Conservation (phyloP, 2,888 invertebrate genomes). For the Mythimna impura region DNA sequence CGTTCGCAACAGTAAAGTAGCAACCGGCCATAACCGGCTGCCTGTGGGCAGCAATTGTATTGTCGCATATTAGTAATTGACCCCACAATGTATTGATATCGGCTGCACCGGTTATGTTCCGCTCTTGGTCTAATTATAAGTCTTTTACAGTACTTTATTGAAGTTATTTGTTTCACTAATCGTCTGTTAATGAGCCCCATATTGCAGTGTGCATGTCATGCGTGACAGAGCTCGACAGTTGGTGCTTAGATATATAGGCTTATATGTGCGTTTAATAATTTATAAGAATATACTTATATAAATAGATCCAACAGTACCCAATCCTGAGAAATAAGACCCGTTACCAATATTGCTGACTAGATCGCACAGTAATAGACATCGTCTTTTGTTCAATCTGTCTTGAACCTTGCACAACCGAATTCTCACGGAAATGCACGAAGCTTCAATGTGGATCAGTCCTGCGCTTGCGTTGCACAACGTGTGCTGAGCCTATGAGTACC, state of each 20-base stretch:
- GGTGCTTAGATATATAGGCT: neutral
- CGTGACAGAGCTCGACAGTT: slow-evolving; percentile 1
- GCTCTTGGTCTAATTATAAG: slow-evolving; percentile 5
- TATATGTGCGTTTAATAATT: neutral
- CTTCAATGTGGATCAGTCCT: slow-evolving; percentile 29
- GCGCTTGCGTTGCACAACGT: slow-evolving; percentile 34
- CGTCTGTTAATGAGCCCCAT: slow-evolving; percentile 3
- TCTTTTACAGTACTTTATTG: neutral
- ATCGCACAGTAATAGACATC: neutral
- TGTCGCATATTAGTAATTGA: slow-evolving; percentile 41
- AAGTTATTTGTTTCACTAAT: slow-evolving; percentile 6
- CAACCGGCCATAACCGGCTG: slow-evolving; percentile 8
- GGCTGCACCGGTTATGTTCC: slow-evolving; percentile 10
- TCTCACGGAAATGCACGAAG: slow-evolving; percentile 25
- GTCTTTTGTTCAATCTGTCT: neutral
- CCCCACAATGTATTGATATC: slow-evolving; percentile 20
- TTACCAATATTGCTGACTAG: neutral
- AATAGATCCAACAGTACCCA: too few relatives aligned
- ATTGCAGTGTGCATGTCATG: slow-evolving; percentile 17
- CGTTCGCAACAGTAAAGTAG: neutral
- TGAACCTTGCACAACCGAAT: slow-evolving; percentile 12
- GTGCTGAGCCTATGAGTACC: slow-evolving; percentile 30
- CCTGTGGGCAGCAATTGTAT: slow-evolving; percentile 16
- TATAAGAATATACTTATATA: neutral
- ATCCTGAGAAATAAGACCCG: too few relatives aligned